A percentile compares a stretch with the other conserved stretches of the same genome.
phyloP scores from a whole-genome alignment of 2,888 invertebrate species.

The Cryptus viduatorius region DNA sequence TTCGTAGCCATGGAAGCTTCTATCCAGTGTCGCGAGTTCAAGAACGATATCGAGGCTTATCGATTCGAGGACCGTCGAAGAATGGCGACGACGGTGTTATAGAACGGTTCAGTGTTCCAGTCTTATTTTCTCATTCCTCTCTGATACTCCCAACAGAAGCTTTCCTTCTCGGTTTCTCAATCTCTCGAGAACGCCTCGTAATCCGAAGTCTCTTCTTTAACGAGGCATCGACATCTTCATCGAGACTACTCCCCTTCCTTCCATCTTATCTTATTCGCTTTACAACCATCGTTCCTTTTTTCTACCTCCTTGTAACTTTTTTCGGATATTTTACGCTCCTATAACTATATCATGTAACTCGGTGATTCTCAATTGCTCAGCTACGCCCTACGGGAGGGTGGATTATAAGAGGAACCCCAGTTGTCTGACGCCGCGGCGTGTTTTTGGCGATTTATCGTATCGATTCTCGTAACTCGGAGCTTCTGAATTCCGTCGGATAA shows the following conservation, averaged over 20 bases:
- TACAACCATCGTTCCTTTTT: constrained; percentile 38
- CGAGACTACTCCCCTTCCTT: constrained; percentile 59
- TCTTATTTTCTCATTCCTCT: constrained; percentile 43
- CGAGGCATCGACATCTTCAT: constrained; percentile 74
- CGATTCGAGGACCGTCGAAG: constrained; percentile 58
- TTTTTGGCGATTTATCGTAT: constrained; percentile 38
- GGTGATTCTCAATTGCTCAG: neutral
- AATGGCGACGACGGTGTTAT: constrained; percentile 49
- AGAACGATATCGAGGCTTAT: constrained; percentile 65
- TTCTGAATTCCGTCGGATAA: constrained; percentile 9
- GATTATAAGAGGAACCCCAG: neutral
- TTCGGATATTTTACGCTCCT: neutral
- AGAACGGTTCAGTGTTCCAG: constrained; percentile 39
- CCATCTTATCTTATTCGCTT: constrained; percentile 42
- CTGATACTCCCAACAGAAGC: constrained; percentile 27
- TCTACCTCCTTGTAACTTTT: neutral
- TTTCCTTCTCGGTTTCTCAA: constrained; percentile 53
- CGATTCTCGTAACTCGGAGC: neutral
- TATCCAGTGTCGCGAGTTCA: constrained; percentile 48
- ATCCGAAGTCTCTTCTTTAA: constrained; percentile 72
- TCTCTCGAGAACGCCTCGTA: constrained; percentile 58
- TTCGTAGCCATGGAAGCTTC: constrained; percentile 61
- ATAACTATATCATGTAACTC: constrained; percentile 10
- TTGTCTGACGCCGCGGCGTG: neutral
- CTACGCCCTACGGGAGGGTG: neutral